These are phyloP conservation scores for Cerceris ruficornis DNA, from an alignment of 2,888 invertebrate species.

Conservation along the genomic window DNA sequence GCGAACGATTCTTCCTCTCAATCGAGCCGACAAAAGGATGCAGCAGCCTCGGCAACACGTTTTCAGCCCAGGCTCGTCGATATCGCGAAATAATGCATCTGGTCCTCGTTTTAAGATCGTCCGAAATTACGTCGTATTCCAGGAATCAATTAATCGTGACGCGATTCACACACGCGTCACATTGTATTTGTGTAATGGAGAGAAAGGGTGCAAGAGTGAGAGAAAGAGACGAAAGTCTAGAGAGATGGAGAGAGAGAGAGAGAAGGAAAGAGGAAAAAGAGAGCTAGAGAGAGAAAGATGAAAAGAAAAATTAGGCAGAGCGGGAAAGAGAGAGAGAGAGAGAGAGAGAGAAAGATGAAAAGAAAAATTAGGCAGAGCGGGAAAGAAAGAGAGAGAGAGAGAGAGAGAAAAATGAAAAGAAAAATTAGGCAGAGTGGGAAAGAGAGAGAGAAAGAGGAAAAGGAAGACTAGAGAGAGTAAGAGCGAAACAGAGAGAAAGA, in stretches of 20 bases:
- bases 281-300: background rate
- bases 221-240: background rate
- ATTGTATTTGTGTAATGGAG: background rate
- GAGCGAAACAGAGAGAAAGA: background rate
- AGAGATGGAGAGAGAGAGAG: background rate
- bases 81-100: constrained; percentile 53
- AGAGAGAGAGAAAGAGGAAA: background rate
- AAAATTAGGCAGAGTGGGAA: background rate
- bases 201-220: background rate
- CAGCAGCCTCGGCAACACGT: background rate
- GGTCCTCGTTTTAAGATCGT: constrained; percentile 40
- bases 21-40: too few relatives aligned
- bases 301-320: background rate
- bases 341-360: constrained; percentile 8
- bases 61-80: constrained; percentile 31
- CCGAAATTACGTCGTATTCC: constrained; percentile 56
- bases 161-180: constrained; percentile 30
- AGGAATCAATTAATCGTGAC: constrained; percentile 66
- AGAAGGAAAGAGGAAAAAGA: background rate
- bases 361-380: background rate
- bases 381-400: background rate
- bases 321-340: background rate
- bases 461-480: background rate
- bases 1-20: background rate
- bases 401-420: constrained; percentile 1